phyloP scores from a whole-genome alignment of 2,113 vertebrate genomes.

The Seriola rivoliana region DNA sequence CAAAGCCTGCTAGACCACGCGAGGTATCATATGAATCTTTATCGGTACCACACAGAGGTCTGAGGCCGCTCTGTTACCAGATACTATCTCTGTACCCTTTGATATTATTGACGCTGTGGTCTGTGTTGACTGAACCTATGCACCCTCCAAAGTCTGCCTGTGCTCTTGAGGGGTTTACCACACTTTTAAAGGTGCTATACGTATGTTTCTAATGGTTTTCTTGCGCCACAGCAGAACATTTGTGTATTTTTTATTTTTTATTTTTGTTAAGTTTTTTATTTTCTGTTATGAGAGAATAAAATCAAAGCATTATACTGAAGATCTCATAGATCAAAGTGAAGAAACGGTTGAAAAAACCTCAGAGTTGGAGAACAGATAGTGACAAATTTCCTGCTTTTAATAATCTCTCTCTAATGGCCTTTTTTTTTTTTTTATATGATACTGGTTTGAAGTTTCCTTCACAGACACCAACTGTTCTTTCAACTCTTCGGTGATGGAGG shows the following conservation, averaged over 20 bases:
- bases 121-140: conserved; percentile 50
- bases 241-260: background rate
- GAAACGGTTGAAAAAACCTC: background rate
- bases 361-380: background rate
- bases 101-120: conserved; percentile 76
- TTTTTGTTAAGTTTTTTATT: background rate
- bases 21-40: conserved; percentile 73
- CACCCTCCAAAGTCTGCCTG: conserved; percentile 31
- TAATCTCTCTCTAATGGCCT: conserved; percentile 1
- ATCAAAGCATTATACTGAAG: background rate
- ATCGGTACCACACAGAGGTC: conserved; percentile 70
- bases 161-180: conserved; percentile 23
- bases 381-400: background rate
- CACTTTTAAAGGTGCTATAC: background rate
- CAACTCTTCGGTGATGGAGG: no score
- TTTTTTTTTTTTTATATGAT: no score
- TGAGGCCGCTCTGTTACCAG: conserved; percentile 63
- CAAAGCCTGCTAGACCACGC: conserved; percentile 52
- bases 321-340: background rate
- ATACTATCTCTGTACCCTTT: conserved; percentile 69
- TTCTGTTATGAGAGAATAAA: background rate
- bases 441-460: no score
- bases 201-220: background rate
- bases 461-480: no score
- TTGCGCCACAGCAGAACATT: background rate